Base-by-base conservation (phyloP, 2,888 invertebrate genomes). In the Isoperla grammatica region DNA sequence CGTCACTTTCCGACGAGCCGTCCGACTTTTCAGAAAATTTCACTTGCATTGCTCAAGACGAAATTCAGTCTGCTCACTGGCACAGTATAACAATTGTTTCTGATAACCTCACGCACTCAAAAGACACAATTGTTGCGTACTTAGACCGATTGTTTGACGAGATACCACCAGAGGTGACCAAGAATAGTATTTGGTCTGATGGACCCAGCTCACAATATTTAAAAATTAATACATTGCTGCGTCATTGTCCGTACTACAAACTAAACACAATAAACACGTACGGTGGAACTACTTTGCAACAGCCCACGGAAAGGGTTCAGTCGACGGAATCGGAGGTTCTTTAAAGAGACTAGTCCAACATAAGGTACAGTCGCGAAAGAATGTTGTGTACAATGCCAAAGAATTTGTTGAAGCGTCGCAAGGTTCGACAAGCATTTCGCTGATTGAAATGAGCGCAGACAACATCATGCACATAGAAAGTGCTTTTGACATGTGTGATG, bases 141-240 rank as follows among this genome's bases (percentile, higher is more conserved):
- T 13, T 56, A n/a, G 42, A 42, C 43, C 40, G 1, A 39, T 19
- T 56, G 23, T 40, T 56, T 12, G 39, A 56, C 5, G 40, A 42
- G 19, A 23, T 56, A 15, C 56, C 56, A 39, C 20, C 43, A 19
- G 15, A 37, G 23, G 56, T 56, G 15, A 37, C 8, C 15, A 11
- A 56, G 17, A 42, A 40, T 12, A 56, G 56, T 11, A 40, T 56
- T 11, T 22, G 56, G 45, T 56, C 56, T 13, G 56, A 56, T 43
- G 46, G 56, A 29, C 45, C 56, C 12, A 56, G 56, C 17, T 43
- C 43, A 20, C 46, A 46, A 9, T n/a, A n/a, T 45, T 56, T 23
- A 56, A 56, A 23, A 56, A 56, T 13, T 45, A 17, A 23, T 56
- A 56, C 45, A 45, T 56, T 23, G 56, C 56, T 42, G 45, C 19